Percentiles rank a stretch among this genome's conserved stretches.
Evolutionary conservation across 2,888 invertebrate species (phyloP).

Genomic region (Brassicogethes aeneus): DNA sequence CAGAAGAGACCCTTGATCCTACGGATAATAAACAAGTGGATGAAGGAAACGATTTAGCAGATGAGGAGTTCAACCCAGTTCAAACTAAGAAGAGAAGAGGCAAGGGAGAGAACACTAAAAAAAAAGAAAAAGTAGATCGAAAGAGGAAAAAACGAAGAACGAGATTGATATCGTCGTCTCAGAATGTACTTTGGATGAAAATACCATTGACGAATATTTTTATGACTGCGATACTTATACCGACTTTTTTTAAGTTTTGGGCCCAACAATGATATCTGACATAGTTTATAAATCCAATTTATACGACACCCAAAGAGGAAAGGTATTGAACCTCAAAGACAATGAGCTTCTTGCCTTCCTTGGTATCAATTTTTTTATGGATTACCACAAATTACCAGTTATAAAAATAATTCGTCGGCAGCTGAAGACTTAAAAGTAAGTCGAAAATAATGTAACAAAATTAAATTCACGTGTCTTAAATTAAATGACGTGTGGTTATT

Average conservation of each 20-base stretch:
- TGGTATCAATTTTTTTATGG: slow-evolving; percentile 13
- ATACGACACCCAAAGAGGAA: slow-evolving; percentile 13
- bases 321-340: slow-evolving; percentile 11
- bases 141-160: background rate
- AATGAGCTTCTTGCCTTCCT: slow-evolving; percentile 11
- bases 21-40: too few relatives aligned
- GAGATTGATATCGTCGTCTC: background rate
- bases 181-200: background rate
- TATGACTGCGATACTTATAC: slow-evolving; percentile 3
- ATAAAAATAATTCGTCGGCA: slow-evolving; percentile 5
- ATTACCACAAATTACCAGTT: slow-evolving; percentile 12
- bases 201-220: slow-evolving; percentile 4
- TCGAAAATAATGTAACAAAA: too few relatives aligned
- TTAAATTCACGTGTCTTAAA: too few relatives aligned
- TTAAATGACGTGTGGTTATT: too few relatives aligned
- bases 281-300: slow-evolving; percentile 15
- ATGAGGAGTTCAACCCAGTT: too few relatives aligned
- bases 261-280: slow-evolving; percentile 9
- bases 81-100: background rate
- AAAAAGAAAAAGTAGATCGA: background rate
- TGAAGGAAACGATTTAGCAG: background rate
- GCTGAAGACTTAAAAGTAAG: slow-evolving; percentile 5
- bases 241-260: slow-evolving; percentile 9
- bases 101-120: background rate
- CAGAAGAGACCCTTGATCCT: background rate